phyloP scores from a whole-genome alignment of 2,888 invertebrate genomes.

The Lepidochrysops patricia region DNA sequence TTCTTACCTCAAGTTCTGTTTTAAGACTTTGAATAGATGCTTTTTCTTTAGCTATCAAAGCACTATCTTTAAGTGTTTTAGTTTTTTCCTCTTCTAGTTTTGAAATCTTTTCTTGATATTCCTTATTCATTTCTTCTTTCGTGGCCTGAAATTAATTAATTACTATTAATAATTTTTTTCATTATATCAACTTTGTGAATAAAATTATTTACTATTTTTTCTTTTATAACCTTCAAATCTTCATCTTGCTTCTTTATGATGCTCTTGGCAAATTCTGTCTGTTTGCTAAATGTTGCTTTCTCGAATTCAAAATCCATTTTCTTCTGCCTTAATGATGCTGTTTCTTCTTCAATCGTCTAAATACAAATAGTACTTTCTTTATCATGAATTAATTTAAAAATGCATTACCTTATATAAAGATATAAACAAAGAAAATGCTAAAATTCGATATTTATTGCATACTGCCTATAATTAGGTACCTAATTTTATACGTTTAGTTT shows the following conservation, averaged over 20 bases:
- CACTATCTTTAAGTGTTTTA: conserved; percentile 47
- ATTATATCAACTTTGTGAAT: neutral
- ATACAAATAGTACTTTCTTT: neutral
- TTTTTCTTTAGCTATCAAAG: conserved; percentile 51
- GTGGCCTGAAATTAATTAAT: conserved; percentile 37
- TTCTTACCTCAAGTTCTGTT: conserved; percentile 54
- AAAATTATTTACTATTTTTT: neutral
- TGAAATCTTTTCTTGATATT: conserved; percentile 53
- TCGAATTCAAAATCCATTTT: conserved; percentile 76
- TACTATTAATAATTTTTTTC: neutral
- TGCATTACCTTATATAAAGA: too few species aligned
- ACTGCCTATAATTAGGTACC: too few species aligned
- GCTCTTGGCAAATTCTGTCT: conserved; percentile 73
- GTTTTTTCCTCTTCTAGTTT: conserved; percentile 56
- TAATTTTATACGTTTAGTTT: too few species aligned
- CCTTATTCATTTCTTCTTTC: conserved; percentile 58
- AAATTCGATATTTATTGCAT: too few species aligned
- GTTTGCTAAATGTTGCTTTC: conserved; percentile 75
- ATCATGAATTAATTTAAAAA: neutral
- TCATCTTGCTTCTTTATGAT: conserved; percentile 75
- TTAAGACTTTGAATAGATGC: conserved; percentile 49
- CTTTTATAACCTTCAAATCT: conserved; percentile 68
- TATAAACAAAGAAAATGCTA: too few species aligned
- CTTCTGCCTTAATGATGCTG: conserved; percentile 69
- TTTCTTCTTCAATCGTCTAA: conserved; percentile 65